Percentiles rank a stretch among this genome's conserved stretches.
Evolutionary conservation across 2,113 vertebrate species (phyloP).

Genomic region (Globicephala melas): DNA sequence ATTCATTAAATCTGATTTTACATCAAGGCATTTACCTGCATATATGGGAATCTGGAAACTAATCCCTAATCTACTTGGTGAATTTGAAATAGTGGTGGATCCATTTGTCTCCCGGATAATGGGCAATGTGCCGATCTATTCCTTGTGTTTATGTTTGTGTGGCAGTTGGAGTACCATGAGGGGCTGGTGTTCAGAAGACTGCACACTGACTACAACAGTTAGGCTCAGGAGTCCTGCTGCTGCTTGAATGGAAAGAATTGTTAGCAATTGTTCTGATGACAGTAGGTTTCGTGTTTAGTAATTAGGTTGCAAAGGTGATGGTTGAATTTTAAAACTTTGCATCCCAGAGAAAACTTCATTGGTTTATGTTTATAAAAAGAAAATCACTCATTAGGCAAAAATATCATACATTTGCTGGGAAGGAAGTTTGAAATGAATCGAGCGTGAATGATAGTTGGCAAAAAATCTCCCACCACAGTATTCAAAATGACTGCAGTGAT

Average conservation of each 20-base stretch:
- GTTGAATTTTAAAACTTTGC: constrained; percentile 64
- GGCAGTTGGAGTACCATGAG: constrained; percentile 42
- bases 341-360: constrained; percentile 43
- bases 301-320: constrained; percentile 55
- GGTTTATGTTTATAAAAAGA: constrained; percentile 8
- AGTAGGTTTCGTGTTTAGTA: constrained; percentile 48
- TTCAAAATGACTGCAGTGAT: constrained; percentile 81
- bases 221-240: not conserved
- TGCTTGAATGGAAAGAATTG: constrained; percentile 31
- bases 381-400: not conserved
- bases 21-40: constrained; percentile 52
- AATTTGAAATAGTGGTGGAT: constrained; percentile 20
- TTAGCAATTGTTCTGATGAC: constrained; percentile 1
- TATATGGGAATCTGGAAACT: not conserved
- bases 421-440: constrained; percentile 60
- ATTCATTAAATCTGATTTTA: constrained; percentile 34
- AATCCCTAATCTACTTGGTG: not conserved
- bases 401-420: not conserved
- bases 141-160: constrained; percentile 36
- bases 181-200: constrained; percentile 24
- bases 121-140: not conserved
- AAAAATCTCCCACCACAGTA: constrained; percentile 63
- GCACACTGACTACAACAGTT: not conserved
- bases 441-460: constrained; percentile 46
- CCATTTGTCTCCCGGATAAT: constrained; percentile 25